Conservation (phyloP, 1,140 invertebrate species). For the Leucophenga varia region DNA sequence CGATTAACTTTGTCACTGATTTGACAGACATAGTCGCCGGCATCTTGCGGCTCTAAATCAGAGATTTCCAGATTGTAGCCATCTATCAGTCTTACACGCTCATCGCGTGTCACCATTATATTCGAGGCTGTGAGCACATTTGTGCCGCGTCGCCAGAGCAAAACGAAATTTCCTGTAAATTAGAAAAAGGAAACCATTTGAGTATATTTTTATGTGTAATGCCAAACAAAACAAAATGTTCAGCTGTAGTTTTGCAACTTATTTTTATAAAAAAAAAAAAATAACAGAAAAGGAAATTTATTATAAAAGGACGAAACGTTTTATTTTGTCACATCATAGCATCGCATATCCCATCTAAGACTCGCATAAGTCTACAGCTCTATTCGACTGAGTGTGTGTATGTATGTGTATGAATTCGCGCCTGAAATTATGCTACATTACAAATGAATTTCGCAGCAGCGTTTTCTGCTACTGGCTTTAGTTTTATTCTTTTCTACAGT, state of each 20-base stretch:
- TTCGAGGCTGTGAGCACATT: constrained; percentile 69
- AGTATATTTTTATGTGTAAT: no score
- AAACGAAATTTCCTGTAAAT: constrained; percentile 62
- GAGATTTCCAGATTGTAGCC: constrained; percentile 70
- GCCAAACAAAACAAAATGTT: constrained; percentile 5
- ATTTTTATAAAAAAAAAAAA: background rate
- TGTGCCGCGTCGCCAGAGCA: constrained; percentile 67
- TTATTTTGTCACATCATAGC: background rate
- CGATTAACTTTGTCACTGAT: constrained; percentile 66
- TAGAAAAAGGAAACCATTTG: constrained; percentile 13
- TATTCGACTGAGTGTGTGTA: no score
- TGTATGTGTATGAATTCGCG: no score
- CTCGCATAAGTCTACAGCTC: no score
- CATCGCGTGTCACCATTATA: constrained; percentile 70
- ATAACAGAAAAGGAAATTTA: constrained; percentile 1
- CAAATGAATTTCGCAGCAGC: no score
- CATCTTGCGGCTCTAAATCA: constrained; percentile 60
- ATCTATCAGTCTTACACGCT: constrained; percentile 66
- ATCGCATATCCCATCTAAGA: no score
- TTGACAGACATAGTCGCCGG: constrained; percentile 66
- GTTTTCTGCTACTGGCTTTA: no score
- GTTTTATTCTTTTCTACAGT: no score
- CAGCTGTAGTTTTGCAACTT: background rate
- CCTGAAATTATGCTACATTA: no score
- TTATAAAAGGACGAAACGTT: background rate